phyloP scores from a whole-genome alignment of 2,888 invertebrate species.

The Tetrapedia diversipes region DNA sequence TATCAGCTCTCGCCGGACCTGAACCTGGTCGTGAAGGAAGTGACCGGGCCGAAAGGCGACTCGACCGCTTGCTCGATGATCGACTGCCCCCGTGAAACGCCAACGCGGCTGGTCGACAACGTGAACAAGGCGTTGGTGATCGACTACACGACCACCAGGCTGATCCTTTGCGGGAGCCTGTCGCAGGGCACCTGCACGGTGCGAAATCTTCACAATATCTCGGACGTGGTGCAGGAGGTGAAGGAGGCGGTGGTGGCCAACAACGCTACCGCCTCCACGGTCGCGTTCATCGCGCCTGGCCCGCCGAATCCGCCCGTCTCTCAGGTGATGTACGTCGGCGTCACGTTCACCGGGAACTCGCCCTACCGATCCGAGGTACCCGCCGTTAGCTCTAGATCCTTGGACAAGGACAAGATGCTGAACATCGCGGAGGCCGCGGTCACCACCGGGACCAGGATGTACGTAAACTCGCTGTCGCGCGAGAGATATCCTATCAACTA shows the following conservation, averaged over 20 bases:
- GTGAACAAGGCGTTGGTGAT: conserved; percentile 97
- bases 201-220: conserved; percentile 94
- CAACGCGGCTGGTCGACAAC: conserved; percentile 92
- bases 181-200: conserved; percentile 96
- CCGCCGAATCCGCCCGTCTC: conserved; percentile 95
- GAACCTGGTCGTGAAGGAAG: conserved; percentile 89
- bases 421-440: conserved; percentile 95
- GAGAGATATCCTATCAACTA: conserved; percentile 97
- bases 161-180: conserved; percentile 96
- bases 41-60: conserved; percentile 94
- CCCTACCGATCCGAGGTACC: conserved; percentile 97
- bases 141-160: conserved; percentile 93
- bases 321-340: conserved; percentile 97
- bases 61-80: conserved; percentile 94
- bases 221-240: conserved; percentile 90
- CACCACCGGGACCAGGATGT: conserved; percentile 95
- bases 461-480: conserved; percentile 94
- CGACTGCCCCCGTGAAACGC: conserved; percentile 90
- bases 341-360: conserved; percentile 95
- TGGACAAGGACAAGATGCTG: conserved; percentile 94
- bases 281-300: conserved; percentile 98
- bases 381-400: conserved; percentile 94
- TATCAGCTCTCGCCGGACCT: conserved; percentile 96
- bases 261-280: conserved; percentile 96
- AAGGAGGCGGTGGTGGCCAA: conserved; percentile 97